Conservation (phyloP, 2,888 invertebrate species). For the Volucella bombylans region DNA sequence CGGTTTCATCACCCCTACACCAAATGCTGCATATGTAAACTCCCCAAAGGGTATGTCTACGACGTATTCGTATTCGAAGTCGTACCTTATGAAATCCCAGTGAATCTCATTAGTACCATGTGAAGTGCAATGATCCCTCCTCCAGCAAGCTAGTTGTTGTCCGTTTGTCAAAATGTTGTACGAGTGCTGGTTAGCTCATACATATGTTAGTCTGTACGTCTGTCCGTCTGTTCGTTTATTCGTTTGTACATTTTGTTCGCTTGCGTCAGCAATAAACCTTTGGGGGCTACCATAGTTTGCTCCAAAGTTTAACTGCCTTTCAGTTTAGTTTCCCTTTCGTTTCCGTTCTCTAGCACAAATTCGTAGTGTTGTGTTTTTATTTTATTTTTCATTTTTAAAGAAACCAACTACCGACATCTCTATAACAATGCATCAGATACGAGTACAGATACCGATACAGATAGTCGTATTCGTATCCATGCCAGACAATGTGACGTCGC, state of each 20-base stretch:
- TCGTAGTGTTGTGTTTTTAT: constrained; percentile 12
- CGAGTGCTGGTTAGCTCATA: no score
- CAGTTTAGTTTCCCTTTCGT: constrained; percentile 62
- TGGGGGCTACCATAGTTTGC: not conserved
- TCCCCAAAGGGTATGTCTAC: constrained; percentile 34
- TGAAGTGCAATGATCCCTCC: constrained; percentile 60
- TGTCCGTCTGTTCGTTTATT: no score
- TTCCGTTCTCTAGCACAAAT: constrained; percentile 55
- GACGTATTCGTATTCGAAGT: not conserved
- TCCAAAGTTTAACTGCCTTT: constrained; percentile 17
- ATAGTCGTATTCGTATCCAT: constrained; percentile 4
- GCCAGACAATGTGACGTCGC: constrained; percentile 71
- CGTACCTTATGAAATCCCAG: constrained; percentile 42
- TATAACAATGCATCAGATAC: constrained; percentile 64
- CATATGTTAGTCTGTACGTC: no score
- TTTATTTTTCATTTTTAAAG: not conserved
- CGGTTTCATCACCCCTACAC: constrained; percentile 58
- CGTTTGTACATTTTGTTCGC: not conserved
- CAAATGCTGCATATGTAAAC: constrained; percentile 32
- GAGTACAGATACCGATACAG: constrained; percentile 32
- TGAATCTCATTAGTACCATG: constrained; percentile 70
- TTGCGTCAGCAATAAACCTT: constrained; percentile 22
- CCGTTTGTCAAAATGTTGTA: not conserved
- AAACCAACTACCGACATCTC: constrained; percentile 4
- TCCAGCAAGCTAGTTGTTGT: not conserved